Evolutionary conservation across 2,113 vertebrate species (phyloP).

Genomic region (Benitochromis conjunctus): DNA sequence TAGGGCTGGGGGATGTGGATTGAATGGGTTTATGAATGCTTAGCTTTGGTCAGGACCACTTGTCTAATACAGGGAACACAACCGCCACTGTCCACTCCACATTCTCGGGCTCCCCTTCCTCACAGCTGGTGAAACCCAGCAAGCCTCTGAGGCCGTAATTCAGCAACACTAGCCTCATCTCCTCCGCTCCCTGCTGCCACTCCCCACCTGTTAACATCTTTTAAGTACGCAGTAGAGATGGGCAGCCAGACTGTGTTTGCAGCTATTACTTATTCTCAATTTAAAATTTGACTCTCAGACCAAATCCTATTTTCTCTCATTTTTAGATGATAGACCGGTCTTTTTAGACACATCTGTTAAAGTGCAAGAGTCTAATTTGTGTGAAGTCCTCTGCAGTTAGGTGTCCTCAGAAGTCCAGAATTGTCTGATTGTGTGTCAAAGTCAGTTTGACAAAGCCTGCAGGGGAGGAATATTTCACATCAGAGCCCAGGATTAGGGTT

Average conservation of each 20-base stretch:
- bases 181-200: constrained; percentile 26
- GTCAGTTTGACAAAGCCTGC: background rate
- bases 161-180: constrained; percentile 1
- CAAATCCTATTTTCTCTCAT: background rate
- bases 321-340: background rate
- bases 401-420: constrained; percentile 24
- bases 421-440: background rate
- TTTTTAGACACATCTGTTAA: background rate
- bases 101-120: constrained; percentile 12
- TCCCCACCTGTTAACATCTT: constrained; percentile 51
- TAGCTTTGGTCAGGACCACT: constrained; percentile 56
- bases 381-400: constrained; percentile 29
- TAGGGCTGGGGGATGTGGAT: background rate
- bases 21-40: constrained; percentile 40
- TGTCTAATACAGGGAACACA: constrained; percentile 19
- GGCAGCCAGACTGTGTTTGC: background rate
- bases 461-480: constrained; percentile 45
- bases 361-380: background rate
- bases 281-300: fast-evolving
- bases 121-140: constrained; percentile 31
- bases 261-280: background rate
- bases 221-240: background rate
- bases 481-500: constrained; percentile 35
- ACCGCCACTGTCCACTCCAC: constrained; percentile 5
- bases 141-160: constrained; percentile 33